These are phyloP conservation scores for Reinhardtius hippoglossoides DNA, from an alignment of 2,113 vertebrate species.

Conservation along the genomic window DNA sequence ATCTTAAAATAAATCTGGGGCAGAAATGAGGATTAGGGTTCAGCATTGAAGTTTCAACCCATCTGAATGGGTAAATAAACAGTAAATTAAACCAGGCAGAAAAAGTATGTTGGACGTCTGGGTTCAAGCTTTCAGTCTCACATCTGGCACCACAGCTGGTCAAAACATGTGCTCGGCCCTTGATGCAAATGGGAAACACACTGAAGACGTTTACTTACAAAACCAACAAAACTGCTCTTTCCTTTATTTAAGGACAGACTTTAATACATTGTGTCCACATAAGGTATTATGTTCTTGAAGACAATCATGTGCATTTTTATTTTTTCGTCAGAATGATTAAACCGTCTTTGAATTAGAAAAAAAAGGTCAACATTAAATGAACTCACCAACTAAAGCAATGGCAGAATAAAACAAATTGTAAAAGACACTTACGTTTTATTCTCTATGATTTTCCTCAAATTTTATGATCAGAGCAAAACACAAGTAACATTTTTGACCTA, in stretches of 20 bases:
- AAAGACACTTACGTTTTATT: not conserved
- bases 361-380: not conserved
- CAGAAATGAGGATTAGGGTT: not conserved
- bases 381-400: not conserved
- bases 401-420: not conserved
- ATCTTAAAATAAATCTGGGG: not conserved
- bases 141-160: not conserved
- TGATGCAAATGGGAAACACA: slow-evolving; percentile 12
- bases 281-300: not conserved
- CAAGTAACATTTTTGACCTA: no score
- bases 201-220: slow-evolving; percentile 5
- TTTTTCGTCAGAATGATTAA: not conserved
- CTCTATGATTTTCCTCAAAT: not conserved
- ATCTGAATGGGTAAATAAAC: not conserved
- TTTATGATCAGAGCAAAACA: not conserved
- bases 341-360: not conserved
- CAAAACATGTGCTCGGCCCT: slow-evolving; percentile 10
- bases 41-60: not conserved
- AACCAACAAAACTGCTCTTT: not conserved
- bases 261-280: not conserved
- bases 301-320: not conserved
- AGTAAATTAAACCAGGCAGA: not conserved
- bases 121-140: not conserved
- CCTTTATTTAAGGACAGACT: not conserved
- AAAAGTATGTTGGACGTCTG: not conserved